phyloP scores from a whole-genome alignment of 2,888 invertebrate species.

The Merodon equestris region DNA sequence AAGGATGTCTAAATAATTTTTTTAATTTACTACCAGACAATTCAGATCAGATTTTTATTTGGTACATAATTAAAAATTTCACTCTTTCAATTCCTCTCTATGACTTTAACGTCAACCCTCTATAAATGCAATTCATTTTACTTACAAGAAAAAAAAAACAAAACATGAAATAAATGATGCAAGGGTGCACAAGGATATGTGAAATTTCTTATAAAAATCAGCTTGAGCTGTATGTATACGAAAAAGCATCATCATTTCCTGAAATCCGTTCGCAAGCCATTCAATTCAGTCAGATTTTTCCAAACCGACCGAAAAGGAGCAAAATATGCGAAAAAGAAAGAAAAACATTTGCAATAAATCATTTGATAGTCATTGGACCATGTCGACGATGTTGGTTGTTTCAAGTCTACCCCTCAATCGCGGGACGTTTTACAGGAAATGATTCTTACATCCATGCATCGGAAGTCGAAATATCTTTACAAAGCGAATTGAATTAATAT shows the following conservation, averaged over 20 bases:
- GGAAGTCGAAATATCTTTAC: constrained; percentile 67
- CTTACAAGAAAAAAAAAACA: no score
- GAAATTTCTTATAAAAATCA: constrained; percentile 34
- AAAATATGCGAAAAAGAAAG: constrained; percentile 20
- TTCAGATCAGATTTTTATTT: no score
- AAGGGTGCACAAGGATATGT: constrained; percentile 41
- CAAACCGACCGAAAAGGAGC: constrained; percentile 16
- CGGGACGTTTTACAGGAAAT: constrained; percentile 47
- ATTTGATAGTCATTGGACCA: constrained; percentile 54
- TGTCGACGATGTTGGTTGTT: constrained; percentile 20
- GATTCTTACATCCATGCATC: constrained; percentile 63
- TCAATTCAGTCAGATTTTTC: constrained; percentile 29
- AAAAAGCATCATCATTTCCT: constrained; percentile 57
- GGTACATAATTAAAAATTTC: no score
- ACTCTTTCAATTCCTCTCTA: no score
- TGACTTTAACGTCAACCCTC: no score
- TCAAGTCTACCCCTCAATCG: constrained; percentile 19
- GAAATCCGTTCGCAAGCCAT: constrained; percentile 25
- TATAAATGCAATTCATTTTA: background rate
- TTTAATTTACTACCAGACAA: no score
- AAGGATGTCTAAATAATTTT: no score
- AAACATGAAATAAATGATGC: constrained; percentile 21
- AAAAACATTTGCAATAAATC: constrained; percentile 62
- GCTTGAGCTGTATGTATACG: constrained; percentile 26
- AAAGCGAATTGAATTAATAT: constrained; percentile 69